These are phyloP conservation scores for Mylabris phalerata DNA, from an alignment of 1,140 invertebrate species.

Conservation along the genomic window DNA sequence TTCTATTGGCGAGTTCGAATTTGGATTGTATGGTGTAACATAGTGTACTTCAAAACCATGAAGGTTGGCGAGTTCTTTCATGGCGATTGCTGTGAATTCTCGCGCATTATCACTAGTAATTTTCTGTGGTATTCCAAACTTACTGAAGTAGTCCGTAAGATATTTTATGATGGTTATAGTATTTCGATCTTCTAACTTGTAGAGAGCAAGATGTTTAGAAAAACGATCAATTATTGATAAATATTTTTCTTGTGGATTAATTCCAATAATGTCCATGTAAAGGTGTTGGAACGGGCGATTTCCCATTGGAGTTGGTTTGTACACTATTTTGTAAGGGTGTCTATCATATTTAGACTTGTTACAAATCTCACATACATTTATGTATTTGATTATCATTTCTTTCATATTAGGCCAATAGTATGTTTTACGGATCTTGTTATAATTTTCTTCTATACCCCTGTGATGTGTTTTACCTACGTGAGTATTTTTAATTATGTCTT, in stretches of 20 bases:
- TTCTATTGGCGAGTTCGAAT: no score
- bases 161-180: no score
- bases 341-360: slow-evolving; percentile 1
- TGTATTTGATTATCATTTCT: not conserved
- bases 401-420: not conserved
- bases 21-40: no score
- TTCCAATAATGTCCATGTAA: not conserved
- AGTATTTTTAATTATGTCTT: not conserved
- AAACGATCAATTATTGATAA: not conserved
- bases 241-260: not conserved
- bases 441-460: not conserved
- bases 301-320: not conserved
- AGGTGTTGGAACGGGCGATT: not conserved
- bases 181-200: no score
- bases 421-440: not conserved
- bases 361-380: not conserved
- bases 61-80: no score
- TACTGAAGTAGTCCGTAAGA: no score
- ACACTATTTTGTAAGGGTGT: not conserved
- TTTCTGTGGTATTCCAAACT: no score
- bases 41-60: no score
- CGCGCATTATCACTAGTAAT: no score
- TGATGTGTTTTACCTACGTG: not conserved
- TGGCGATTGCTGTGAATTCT: no score
- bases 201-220: not conserved